phyloP scores from a whole-genome alignment of 2,797 vertebrate genomes.

The Huso huso region DNA sequence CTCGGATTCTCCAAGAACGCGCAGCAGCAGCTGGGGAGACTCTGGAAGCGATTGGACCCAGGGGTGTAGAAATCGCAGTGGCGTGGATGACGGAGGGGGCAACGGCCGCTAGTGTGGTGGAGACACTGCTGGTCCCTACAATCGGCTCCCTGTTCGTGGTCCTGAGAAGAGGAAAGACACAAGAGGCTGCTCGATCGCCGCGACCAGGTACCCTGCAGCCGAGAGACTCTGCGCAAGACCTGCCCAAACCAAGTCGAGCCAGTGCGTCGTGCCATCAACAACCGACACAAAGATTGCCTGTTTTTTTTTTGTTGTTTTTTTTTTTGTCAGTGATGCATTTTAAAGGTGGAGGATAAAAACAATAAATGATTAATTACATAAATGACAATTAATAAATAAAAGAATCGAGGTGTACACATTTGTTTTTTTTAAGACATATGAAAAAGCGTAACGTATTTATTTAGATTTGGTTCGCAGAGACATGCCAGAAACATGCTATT shows the following conservation, averaged over 20 bases:
- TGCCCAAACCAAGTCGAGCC: conserved; percentile 84
- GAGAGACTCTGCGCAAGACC: conserved; percentile 86
- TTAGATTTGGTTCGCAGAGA: conserved; percentile 21
- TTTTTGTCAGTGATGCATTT: no score
- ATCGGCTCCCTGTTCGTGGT: conserved; percentile 61
- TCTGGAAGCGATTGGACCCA: conserved; percentile 57
- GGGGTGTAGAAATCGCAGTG: conserved; percentile 50
- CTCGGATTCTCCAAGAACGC: conserved; percentile 78
- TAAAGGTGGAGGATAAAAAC: no score
- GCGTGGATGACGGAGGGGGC: conserved; percentile 39
- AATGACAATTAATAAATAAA: no score
- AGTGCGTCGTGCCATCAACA: conserved; percentile 85
- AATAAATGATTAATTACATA: no score
- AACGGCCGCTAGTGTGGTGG: conserved; percentile 48
- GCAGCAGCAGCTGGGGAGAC: conserved; percentile 58
- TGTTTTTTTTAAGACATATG: not conserved
- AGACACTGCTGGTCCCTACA: conserved; percentile 42
- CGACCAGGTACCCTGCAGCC: conserved; percentile 82
- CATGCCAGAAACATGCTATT: conserved; percentile 19
- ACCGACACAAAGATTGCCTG: conserved; percentile 46
- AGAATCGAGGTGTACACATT: no score
- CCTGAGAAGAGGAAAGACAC: conserved; percentile 79
- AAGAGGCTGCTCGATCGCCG: conserved; percentile 86
- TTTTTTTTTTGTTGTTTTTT: conserved; percentile 29
- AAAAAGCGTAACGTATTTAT: not conserved